These are phyloP conservation scores for Silurus asotus DNA, from an alignment of 2,113 vertebrate genomes.

Conservation along the genomic window DNA sequence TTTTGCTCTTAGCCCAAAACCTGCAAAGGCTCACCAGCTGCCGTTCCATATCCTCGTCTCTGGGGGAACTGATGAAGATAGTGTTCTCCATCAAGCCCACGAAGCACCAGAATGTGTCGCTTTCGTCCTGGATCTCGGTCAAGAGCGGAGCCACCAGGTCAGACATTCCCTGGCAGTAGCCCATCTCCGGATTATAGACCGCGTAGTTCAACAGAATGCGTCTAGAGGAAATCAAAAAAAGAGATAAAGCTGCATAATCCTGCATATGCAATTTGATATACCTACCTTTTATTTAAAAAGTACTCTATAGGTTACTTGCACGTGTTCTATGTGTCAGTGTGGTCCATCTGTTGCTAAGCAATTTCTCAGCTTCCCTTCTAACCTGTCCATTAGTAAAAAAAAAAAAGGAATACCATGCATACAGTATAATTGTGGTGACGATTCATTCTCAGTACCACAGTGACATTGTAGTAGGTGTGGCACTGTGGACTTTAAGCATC, in stretches of 20 bases:
- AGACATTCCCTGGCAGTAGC: conserved; percentile 98
- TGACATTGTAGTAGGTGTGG: not conserved
- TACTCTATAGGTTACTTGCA: not conserved
- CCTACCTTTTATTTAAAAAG: not conserved
- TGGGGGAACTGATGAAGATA: conserved; percentile 93
- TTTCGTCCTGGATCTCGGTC: conserved; percentile 91
- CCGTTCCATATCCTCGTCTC: conserved; percentile 96
- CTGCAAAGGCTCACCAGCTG: conserved; percentile 83
- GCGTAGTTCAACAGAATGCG: conserved; percentile 95
- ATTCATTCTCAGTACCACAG: not conserved
- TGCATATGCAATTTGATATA: not conserved
- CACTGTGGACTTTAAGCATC: not conserved
- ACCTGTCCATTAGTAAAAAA: not conserved
- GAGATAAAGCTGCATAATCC: not conserved
- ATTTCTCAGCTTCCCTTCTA: not conserved
- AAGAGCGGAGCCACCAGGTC: conserved; percentile 95
- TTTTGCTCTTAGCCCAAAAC: not conserved
- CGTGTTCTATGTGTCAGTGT: not conserved
- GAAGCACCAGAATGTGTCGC: conserved; percentile 98
- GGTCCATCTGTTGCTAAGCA: conserved; percentile 15
- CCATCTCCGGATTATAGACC: conserved; percentile 85
- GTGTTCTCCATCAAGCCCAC: conserved; percentile 99
- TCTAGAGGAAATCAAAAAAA: conserved; percentile 64
- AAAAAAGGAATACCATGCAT: not conserved
- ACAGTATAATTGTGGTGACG: not conserved